Evolutionary conservation across 2,888 invertebrate species (phyloP).

Genomic region (Leucophenga montana): DNA sequence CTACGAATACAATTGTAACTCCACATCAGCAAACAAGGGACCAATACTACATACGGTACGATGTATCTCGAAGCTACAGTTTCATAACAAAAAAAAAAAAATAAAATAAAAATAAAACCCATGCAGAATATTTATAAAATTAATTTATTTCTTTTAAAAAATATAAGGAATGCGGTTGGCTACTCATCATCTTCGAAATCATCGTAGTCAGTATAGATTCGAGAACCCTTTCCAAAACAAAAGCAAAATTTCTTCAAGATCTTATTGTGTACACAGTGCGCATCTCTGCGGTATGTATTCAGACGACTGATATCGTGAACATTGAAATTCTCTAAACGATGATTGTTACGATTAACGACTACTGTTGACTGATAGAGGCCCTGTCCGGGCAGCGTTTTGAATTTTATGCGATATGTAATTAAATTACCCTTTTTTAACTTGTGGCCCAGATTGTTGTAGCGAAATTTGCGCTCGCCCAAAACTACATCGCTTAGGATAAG

Average conservation of each 20-base stretch:
- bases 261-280: not conserved
- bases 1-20: too few relatives aligned
- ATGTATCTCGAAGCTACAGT: too few relatives aligned
- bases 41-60: too few relatives aligned
- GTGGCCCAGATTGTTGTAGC: not conserved
- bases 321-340: not conserved
- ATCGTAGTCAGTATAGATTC: too few relatives aligned
- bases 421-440: not conserved
- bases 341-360: not conserved
- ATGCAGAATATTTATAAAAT: too few relatives aligned
- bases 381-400: not conserved
- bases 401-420: not conserved
- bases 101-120: too few relatives aligned
- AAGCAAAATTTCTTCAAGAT: constrained; percentile 3
- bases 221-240: not conserved
- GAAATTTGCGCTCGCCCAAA: not conserved
- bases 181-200: too few relatives aligned
- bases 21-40: too few relatives aligned
- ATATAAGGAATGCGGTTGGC: too few relatives aligned
- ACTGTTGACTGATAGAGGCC: not conserved
- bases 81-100: too few relatives aligned
- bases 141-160: too few relatives aligned
- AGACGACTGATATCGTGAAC: not conserved
- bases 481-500: not conserved
- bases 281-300: not conserved